phyloP scores from a whole-genome alignment of 2,888 invertebrate genomes.

The Creontiades dilutus region DNA sequence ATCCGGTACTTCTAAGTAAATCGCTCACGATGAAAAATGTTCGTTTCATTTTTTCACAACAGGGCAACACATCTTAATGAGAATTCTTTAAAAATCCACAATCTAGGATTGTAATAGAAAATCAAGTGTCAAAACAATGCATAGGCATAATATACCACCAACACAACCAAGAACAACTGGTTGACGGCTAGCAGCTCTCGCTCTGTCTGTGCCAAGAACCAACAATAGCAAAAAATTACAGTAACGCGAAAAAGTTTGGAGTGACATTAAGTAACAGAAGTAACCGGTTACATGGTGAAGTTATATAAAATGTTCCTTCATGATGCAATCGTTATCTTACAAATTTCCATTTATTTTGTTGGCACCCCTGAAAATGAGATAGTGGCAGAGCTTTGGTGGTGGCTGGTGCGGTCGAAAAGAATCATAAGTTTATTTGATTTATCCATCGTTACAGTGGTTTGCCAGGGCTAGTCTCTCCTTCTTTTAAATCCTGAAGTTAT shows the following conservation, averaged over 20 bases:
- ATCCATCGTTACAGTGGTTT: conserved; percentile 7
- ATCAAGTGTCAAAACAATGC: no score
- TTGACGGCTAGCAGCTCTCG: no score
- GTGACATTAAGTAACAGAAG: neutral
- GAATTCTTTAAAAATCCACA: neutral
- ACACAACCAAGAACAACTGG: no score
- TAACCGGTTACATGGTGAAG: neutral
- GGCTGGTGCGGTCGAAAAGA: conserved; percentile 7
- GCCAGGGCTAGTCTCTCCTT: conserved; percentile 15
- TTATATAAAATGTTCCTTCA: neutral
- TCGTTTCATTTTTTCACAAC: neutral
- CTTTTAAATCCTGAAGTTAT: neutral
- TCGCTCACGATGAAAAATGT: no score
- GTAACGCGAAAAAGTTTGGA: neutral
- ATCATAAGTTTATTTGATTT: conserved; percentile 23
- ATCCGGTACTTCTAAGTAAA: no score
- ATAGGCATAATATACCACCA: neutral
- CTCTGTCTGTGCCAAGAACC: no score
- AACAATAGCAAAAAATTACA: neutral
- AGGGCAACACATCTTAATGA: neutral
- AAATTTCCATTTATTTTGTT: neutral
- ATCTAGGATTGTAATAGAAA: neutral
- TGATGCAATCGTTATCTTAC: neutral
- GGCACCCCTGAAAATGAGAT: neutral
- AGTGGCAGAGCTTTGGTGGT: conserved; percentile 9